Percentiles rank a stretch among this genome's conserved stretches.
Evolutionary conservation across 1,140 invertebrate species (phyloP).

Genomic region (Drosophila dunni): DNA sequence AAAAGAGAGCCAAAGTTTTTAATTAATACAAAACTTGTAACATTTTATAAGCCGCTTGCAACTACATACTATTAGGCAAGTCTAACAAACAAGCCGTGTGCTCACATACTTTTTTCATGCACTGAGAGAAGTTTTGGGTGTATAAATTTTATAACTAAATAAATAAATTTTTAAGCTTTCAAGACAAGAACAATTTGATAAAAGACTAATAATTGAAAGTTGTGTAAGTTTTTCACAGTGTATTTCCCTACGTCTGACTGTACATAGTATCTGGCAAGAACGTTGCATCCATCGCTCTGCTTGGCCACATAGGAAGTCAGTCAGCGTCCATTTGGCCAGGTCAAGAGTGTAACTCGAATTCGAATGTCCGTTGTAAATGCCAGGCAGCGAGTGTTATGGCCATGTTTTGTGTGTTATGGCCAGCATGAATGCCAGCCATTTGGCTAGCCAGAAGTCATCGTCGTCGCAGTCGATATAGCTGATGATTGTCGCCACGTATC

Average conservation of each 20-base stretch:
- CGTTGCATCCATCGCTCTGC: constrained; percentile 25
- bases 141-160: too few relatives aligned
- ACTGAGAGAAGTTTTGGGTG: too few relatives aligned
- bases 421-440: constrained; percentile 44
- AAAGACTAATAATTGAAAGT: too few relatives aligned
- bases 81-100: constrained; percentile 21
- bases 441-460: not conserved
- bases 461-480: constrained; percentile 8
- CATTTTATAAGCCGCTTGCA: constrained; percentile 78
- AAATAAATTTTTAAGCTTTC: too few relatives aligned
- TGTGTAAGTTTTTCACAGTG: not conserved
- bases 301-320: constrained; percentile 26
- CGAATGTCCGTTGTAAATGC: constrained; percentile 48
- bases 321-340: constrained; percentile 38
- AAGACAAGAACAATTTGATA: too few relatives aligned
- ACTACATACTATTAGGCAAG: constrained; percentile 63
- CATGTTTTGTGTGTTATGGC: constrained; percentile 36
- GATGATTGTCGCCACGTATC: constrained; percentile 42
- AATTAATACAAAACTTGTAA: constrained; percentile 84
- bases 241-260: not conserved
- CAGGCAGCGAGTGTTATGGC: constrained; percentile 54
- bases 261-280: constrained; percentile 10
- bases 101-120: too few relatives aligned
- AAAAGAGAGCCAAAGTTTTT: constrained; percentile 69
- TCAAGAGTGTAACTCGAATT: constrained; percentile 60